Evolutionary conservation across 1,140 invertebrate species (phyloP), one percentile per base, ranked within the genome.

Genomic region (Pararge aegeria): DNA sequence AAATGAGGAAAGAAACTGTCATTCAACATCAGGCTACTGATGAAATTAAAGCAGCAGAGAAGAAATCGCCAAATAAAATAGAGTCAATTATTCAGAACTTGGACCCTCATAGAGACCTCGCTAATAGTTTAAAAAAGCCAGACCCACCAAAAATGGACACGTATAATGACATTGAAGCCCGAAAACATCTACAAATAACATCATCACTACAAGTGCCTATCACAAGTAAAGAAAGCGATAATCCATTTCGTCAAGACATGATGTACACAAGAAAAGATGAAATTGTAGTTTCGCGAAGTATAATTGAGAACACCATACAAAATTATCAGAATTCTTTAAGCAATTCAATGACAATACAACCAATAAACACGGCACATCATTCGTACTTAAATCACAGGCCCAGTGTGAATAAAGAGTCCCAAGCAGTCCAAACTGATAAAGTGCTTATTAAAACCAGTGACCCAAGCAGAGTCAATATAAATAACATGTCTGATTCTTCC

Each of bases 371-470:
- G 0, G 64, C 75, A 9, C 81, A 86, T 29, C 75, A 84, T 62
- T 73, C 83, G 4, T 89, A 75, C 56, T 67, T 87, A 27, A 81
- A 80, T 48, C 78, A 84, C 30, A 78, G 84, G 62, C 52, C 77
- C 7, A 73, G 61, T 30, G 73, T 85, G 1, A 76, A 64, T 18
- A 89, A 89, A 66, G 87, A 89, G 53, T 87, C 85, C 9, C 87
- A 89, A 52, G 76, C 70, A 0, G 81, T 89, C 1, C 87, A 89
- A 40, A 88, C 87, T 0, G 87, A 89, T n/a, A 88, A 86, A 68
- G 61, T 80, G 2, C 55, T 74, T 0, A 55, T 75, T 1, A 89
- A 87, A 62, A 67, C 76, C 9, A 82, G 67, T 64, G 84, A 89
- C 55, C 54, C 64, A 0, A 82, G 73, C 37, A 69, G 80, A 18